A percentile compares a stretch with the other conserved stretches of the same genome.
Conservation (phyloP, 1,140 invertebrate genomes). For the Drosophila persimilis region DNA sequence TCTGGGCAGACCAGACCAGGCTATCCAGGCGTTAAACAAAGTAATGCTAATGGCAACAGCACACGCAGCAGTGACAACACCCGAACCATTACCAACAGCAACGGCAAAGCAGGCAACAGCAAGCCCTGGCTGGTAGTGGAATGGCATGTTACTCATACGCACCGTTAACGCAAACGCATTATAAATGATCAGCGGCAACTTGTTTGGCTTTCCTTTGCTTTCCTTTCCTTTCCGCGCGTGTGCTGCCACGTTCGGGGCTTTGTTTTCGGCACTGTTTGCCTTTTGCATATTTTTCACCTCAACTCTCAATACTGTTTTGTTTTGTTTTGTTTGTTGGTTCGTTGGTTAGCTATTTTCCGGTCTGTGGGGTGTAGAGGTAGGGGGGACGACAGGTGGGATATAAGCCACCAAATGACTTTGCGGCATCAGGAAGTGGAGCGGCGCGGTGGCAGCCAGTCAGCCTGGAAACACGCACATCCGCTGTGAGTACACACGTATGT, state of each 20-base stretch:
- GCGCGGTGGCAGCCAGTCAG: conserved; percentile 32
- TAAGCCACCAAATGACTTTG: conserved; percentile 77
- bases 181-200: conserved; percentile 63
- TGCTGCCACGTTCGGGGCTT: conserved; percentile 16
- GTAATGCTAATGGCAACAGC: conserved; percentile 60
- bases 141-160: conserved; percentile 73
- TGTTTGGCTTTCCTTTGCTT: background rate
- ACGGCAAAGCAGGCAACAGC: conserved; percentile 17
- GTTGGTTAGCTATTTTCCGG: conserved; percentile 23
- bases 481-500: conserved; percentile 49
- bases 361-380: background rate
- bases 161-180: conserved; percentile 54
- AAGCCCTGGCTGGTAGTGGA: conserved; percentile 47
- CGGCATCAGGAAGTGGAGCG: conserved; percentile 58
- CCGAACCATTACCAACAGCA: conserved; percentile 40
- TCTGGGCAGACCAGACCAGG: conserved; percentile 7
- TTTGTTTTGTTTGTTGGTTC: conserved; percentile 24
- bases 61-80: conserved; percentile 52
- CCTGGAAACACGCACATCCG: conserved; percentile 65
- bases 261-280: conserved; percentile 42
- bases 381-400: conserved; percentile 33
- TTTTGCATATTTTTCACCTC: conserved; percentile 65
- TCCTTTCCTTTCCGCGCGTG: background rate
- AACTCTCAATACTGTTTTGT: conserved; percentile 49
- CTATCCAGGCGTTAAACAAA: conserved; percentile 63